These are phyloP conservation scores for Drosophila greeni DNA, from an alignment of 2,888 invertebrate genomes.

Conservation along the genomic window DNA sequence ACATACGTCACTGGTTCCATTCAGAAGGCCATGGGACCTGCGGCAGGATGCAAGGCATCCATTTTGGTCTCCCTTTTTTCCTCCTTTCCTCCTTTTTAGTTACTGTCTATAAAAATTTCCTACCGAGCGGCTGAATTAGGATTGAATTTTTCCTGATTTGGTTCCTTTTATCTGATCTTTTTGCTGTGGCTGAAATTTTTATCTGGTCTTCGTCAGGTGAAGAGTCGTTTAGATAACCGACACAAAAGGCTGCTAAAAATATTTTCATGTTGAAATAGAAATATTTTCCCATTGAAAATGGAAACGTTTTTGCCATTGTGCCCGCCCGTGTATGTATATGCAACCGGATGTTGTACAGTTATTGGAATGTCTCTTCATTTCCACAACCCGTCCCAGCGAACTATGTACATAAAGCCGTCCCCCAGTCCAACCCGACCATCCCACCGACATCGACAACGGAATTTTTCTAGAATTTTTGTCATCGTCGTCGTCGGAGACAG, in stretches of 20 bases:
- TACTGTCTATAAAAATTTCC: slow-evolving; percentile 43
- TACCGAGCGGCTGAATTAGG: slow-evolving; percentile 64
- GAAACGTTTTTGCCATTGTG: slow-evolving; percentile 68
- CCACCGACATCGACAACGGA: slow-evolving; percentile 54
- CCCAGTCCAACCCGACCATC: slow-evolving; percentile 1
- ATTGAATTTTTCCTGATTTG: slow-evolving; percentile 58
- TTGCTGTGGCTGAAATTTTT: slow-evolving; percentile 39
- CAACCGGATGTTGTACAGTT: slow-evolving; percentile 69
- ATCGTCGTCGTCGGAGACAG: slow-evolving; percentile 45
- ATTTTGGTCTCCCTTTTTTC: slow-evolving; percentile 11
- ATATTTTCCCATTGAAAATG: slow-evolving; percentile 70
- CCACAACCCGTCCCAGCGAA: slow-evolving; percentile 2
- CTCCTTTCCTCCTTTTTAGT: slow-evolving; percentile 44
- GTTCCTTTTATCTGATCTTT: slow-evolving; percentile 11
- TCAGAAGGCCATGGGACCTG: slow-evolving; percentile 23
- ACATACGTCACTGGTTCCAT: slow-evolving; percentile 64
- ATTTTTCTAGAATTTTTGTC: slow-evolving; percentile 50
- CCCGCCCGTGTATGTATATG: slow-evolving; percentile 26
- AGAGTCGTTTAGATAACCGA: slow-evolving; percentile 51
- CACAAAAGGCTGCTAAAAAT: slow-evolving; percentile 59
- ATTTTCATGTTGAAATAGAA: slow-evolving; percentile 70
- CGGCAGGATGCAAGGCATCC: slow-evolving; percentile 37
- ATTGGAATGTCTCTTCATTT: slow-evolving; percentile 65
- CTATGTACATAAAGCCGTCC: neutral
- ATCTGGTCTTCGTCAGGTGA: slow-evolving; percentile 60